Evolutionary conservation across 2,797 vertebrate genomes (phyloP), one percentile per base, ranked within the genome.

Genomic region (Microctenopoma stevenorrisi): DNA sequence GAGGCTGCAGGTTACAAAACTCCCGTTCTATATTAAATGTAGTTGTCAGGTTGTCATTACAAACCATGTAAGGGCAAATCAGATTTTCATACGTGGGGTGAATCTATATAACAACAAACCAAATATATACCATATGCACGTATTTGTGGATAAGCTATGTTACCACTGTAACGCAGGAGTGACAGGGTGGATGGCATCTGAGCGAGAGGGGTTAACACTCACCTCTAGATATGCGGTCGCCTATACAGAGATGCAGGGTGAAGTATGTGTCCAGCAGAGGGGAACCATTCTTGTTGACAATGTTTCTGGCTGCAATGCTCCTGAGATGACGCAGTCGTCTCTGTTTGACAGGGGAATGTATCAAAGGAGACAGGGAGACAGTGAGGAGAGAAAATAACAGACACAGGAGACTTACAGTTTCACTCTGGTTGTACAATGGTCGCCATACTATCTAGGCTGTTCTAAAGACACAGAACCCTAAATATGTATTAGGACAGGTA

Each of bases 181-280:
- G 7, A 53, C 18, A 47, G 18, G 1, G 15, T 35, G 33, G 5
- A 30, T 3, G 9, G 26, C 55, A 28, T 68, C 44, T 46, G 61
- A 37, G 22, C 40, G 13, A n/a, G 16, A 1, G 26, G 25, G 13
- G 42, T 14, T n/a, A 10, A 46, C 46, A 78, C 86, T 84, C 89
- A 98, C 98, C 97, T 96, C 94, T 95, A 67, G 93, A 96, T 81
- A 97, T 96, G 72, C 90, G 93, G 42, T 94, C 64, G 1, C 84
- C 93, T 79, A 92, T 89, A 83, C 95, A 97, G 81, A 98, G 91
- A 86, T 99, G 97, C 72, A 99, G 96, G 15, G 96, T 98, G 91
- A 99, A 99, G 90, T 95, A 98, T 0, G 97, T 99, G 80, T 99
- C 97, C 79, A 99, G 90, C 62, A 99, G 95, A 5, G 96, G 96